These are phyloP conservation scores for Dasyprocta punctata DNA, from an alignment of 2,113 vertebrate species.

Conservation along the genomic window DNA sequence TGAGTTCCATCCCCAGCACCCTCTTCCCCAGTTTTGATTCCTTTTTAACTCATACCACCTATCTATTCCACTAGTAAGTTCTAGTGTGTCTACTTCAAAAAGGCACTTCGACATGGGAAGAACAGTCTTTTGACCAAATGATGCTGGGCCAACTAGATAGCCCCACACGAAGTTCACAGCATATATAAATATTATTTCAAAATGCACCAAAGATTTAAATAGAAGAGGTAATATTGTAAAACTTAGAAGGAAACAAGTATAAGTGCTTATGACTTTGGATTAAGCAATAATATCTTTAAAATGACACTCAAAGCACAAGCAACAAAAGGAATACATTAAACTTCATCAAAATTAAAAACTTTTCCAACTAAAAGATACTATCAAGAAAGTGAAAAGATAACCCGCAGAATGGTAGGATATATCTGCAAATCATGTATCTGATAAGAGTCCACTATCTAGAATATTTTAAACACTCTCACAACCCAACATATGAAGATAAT, in stretches of 20 bases:
- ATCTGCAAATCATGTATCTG: neutral
- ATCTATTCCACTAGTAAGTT: neutral
- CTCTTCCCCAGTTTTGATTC: neutral
- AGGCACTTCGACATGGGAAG: neutral
- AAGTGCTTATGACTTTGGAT: neutral
- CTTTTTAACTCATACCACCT: neutral
- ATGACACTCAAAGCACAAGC: neutral
- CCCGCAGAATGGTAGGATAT: neutral
- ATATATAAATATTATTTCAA: slow-evolving; percentile 8
- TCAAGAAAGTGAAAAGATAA: slow-evolving; percentile 36
- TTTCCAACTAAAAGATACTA: neutral
- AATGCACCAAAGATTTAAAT: neutral
- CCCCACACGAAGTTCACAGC: neutral
- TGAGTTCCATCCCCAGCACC: neutral
- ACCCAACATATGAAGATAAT: neutral
- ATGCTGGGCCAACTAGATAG: neutral
- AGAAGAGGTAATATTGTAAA: neutral
- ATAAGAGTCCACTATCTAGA: neutral
- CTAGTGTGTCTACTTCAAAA: neutral
- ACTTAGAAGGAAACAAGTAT: neutral
- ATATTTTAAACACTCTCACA: neutral
- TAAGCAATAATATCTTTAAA: neutral
- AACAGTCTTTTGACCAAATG: neutral
- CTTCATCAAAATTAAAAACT: slow-evolving; percentile 10
- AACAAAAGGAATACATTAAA: neutral